A percentile compares a stretch with the other conserved stretches of the same genome.
Evolutionary conservation across 92 coral and sea anemone genomes (phyloP).

Genomic region (Galaxea fascicularis): DNA sequence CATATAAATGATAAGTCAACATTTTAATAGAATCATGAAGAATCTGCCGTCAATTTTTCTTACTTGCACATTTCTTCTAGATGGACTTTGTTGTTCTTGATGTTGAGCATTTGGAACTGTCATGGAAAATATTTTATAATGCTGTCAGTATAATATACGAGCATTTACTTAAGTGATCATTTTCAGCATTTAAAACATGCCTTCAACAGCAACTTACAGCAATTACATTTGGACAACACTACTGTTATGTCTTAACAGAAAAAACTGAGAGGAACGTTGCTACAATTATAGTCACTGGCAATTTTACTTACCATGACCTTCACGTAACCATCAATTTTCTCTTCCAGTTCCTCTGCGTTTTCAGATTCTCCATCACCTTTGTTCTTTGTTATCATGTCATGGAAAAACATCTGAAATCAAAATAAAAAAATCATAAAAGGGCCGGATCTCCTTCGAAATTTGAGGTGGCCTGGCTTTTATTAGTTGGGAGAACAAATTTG

Average conservation of each 20-base stretch:
- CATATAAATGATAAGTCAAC: neutral
- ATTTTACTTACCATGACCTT: slow-evolving; percentile 28
- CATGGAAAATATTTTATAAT: neutral
- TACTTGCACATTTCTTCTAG: slow-evolving; percentile 53
- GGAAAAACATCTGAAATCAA: slow-evolving; percentile 23
- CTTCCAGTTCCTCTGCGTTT: slow-evolving; percentile 22
- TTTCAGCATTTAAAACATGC: too few species aligned
- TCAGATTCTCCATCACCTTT: neutral
- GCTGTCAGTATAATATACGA: too few species aligned
- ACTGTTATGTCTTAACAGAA: neutral
- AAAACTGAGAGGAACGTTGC: neutral
- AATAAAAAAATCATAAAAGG: neutral
- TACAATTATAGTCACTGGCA: neutral
- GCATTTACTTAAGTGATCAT: too few species aligned
- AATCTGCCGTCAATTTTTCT: neutral
- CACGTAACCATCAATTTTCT: slow-evolving; percentile 30
- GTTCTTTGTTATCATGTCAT: slow-evolving; percentile 39
- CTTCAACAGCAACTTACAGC: too few species aligned
- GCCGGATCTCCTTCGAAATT: too few species aligned
- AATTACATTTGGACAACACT: too few species aligned
- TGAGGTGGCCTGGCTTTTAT: too few species aligned
- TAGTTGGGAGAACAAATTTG: too few species aligned
- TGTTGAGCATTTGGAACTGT: slow-evolving; percentile 35
- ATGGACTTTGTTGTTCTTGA: slow-evolving; percentile 8
- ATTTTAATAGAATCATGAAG: neutral